phyloP scores from a whole-genome alignment of 2,888 invertebrate genomes.

The Empis stercorea region DNA sequence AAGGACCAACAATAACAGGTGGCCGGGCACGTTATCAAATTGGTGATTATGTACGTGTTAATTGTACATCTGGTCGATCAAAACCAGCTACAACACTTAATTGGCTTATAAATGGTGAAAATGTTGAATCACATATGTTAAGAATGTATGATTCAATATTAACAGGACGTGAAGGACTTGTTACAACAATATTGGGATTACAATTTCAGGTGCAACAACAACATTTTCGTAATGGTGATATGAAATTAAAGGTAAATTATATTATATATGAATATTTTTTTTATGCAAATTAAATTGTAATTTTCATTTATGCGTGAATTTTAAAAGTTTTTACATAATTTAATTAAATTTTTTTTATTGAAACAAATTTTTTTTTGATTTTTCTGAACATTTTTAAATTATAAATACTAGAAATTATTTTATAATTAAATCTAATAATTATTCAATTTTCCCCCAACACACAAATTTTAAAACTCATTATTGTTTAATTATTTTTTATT shows the following conservation, averaged over 20 bases:
- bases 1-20: conserved; percentile 46
- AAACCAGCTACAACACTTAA: conserved; percentile 45
- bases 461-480: no score
- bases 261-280: no score
- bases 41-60: conserved; percentile 45
- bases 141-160: conserved; percentile 41
- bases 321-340: no score
- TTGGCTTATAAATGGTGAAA: conserved; percentile 49
- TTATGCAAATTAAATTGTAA: neutral
- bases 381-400: no score
- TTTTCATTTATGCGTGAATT: neutral
- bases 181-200: conserved; percentile 52
- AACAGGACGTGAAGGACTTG: conserved; percentile 47
- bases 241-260: conserved; percentile 54
- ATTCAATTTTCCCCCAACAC: no score
- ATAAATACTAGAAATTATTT: no score
- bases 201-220: conserved; percentile 53
- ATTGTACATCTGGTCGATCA: conserved; percentile 49
- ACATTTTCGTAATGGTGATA: conserved; percentile 58
- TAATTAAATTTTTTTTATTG: no score
- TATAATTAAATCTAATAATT: no score
- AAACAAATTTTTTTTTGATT: no score
- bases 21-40: conserved; percentile 45
- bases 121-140: conserved; percentile 33
- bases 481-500: no score